phyloP scores from a whole-genome alignment of 2,888 invertebrate species.

The Brachylomia viminalis region DNA sequence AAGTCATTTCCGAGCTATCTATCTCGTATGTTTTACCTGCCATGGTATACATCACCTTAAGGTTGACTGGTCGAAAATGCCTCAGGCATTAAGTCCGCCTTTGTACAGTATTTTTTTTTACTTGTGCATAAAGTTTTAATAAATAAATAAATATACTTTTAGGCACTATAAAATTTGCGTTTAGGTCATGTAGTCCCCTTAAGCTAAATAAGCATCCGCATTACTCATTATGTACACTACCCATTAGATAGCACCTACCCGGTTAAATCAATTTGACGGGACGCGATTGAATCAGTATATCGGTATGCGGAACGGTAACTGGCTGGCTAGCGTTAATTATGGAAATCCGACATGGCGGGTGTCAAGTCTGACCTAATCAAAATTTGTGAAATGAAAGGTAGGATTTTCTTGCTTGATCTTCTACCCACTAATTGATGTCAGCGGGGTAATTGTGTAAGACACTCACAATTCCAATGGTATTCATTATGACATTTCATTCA shows the following conservation, averaged over 20 bases:
- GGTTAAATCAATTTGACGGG: constrained; percentile 46
- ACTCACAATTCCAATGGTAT: neutral
- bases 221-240: constrained; percentile 15
- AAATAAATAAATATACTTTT: too few species aligned
- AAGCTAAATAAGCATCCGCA: constrained; percentile 1
- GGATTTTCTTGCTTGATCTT: constrained; percentile 7
- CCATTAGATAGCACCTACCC: constrained; percentile 17
- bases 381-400: constrained; percentile 30
- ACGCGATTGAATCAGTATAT: constrained; percentile 42
- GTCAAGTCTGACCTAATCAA: constrained; percentile 37
- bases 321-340: constrained; percentile 55
- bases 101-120: too few species aligned
- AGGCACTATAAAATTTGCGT: too few species aligned
- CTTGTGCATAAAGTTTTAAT: too few species aligned
- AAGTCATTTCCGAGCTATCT: too few species aligned
- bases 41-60: too few species aligned
- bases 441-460: neutral
- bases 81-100: too few species aligned
- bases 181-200: too few species aligned
- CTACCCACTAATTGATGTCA: neutral
- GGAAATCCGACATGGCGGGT: constrained; percentile 50
- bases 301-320: constrained; percentile 45
- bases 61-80: too few species aligned
- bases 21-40: too few species aligned
- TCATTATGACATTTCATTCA: too few species aligned